A percentile compares a stretch with the other conserved stretches of the same genome.
Evolutionary conservation across 2,113 vertebrate species (phyloP).

Genomic region (Pterocles orientalis): DNA sequence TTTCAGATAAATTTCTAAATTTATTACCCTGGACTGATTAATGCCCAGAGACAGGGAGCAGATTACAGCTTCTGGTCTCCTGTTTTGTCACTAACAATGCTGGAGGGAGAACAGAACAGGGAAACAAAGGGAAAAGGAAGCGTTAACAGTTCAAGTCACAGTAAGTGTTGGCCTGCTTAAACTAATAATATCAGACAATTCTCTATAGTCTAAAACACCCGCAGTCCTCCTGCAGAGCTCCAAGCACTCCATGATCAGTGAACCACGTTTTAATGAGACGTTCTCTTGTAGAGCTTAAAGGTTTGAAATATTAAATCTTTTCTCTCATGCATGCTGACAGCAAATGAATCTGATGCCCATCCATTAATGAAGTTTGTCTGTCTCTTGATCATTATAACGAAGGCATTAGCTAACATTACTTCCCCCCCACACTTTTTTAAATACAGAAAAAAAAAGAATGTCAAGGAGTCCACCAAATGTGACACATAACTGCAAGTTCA

Average conservation of each 20-base stretch:
- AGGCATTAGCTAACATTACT: constrained; percentile 58
- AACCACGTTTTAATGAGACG: constrained; percentile 58
- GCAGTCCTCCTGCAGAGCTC: constrained; percentile 71
- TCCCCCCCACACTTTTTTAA: background rate
- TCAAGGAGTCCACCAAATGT: background rate
- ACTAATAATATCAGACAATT: constrained; percentile 71
- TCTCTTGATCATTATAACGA: constrained; percentile 31
- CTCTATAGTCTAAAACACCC: constrained; percentile 55
- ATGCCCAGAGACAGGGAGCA: background rate
- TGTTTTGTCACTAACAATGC: background rate
- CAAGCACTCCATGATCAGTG: constrained; percentile 69
- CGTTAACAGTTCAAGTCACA: constrained; percentile 63
- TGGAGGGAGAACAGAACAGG: background rate
- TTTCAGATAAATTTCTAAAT: constrained; percentile 17
- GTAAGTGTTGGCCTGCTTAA: constrained; percentile 64
- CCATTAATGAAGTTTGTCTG: constrained; percentile 37
- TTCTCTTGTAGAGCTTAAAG: constrained; percentile 39
- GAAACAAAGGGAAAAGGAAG: constrained; percentile 57
- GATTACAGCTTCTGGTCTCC: constrained; percentile 41
- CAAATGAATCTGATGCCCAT: constrained; percentile 19
- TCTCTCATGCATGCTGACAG: constrained; percentile 26
- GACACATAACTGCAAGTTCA: constrained; percentile 20
- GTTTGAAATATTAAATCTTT: constrained; percentile 44
- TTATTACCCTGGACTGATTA: background rate
- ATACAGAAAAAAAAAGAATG: background rate